Evolutionary conservation across 1,140 invertebrate genomes (phyloP).

Genomic region (Pristionchus pacificus): DNA sequence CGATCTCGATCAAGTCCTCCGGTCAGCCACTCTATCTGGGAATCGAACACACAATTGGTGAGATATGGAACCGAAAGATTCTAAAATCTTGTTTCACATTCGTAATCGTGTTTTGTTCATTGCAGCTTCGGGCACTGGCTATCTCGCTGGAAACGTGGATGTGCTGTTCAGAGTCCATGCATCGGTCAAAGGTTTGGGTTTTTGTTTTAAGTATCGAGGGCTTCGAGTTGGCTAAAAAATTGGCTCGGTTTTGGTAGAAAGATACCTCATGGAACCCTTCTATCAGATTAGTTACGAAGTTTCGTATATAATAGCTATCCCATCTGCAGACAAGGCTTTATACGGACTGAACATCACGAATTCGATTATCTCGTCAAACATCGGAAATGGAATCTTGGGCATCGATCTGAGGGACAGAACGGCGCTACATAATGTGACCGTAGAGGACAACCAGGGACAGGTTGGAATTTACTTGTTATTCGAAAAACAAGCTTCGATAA

Average conservation of each 20-base stretch:
- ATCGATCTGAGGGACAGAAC: conserved; percentile 46
- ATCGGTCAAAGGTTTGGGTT: conserved; percentile 36
- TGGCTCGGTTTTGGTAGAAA: not conserved
- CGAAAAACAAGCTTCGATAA: too few relatives aligned
- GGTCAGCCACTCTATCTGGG: conserved; percentile 52
- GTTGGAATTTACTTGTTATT: conserved; percentile 73
- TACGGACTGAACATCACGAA: conserved; percentile 83
- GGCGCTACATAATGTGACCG: conserved; percentile 63
- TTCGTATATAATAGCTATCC: not conserved
- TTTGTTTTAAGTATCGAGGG: conserved; percentile 4
- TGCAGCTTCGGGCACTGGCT: conserved; percentile 9
- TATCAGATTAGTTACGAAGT: too few relatives aligned
- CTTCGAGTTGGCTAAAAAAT: not conserved
- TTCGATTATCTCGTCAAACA: conserved; percentile 81
- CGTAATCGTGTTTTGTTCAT: not conserved
- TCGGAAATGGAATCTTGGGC: conserved; percentile 72
- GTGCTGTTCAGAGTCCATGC: conserved; percentile 52
- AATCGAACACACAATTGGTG: conserved; percentile 41
- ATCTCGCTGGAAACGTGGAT: conserved; percentile 47
- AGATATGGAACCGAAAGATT: not conserved
- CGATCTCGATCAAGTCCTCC: conserved; percentile 24
- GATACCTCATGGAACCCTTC: not conserved
- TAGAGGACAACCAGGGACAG: conserved; percentile 82
- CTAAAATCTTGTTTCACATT: not conserved
- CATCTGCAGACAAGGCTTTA: conserved; percentile 52